phyloP scores from a whole-genome alignment of 2,113 vertebrate genomes.

The Phoenicopterus ruber region DNA sequence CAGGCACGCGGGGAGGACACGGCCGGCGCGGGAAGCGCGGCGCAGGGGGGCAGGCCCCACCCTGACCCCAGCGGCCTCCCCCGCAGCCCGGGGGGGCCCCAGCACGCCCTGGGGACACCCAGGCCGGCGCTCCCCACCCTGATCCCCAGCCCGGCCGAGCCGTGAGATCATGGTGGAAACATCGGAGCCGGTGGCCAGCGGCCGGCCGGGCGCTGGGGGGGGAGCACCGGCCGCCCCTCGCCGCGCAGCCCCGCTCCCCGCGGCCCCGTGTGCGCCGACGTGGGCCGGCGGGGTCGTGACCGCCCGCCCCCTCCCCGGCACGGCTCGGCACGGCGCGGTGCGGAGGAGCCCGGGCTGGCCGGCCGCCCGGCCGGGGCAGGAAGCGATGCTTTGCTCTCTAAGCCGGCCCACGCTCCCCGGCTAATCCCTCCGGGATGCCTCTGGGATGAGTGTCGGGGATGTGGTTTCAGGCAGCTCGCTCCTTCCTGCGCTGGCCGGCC shows the following conservation, averaged over 20 bases:
- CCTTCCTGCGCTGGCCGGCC: neutral
- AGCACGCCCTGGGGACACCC: neutral
- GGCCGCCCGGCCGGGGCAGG: slow-evolving; percentile 6
- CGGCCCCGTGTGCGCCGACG: neutral
- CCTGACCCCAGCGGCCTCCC: neutral
- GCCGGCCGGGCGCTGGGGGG: neutral
- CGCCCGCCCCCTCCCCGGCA: neutral
- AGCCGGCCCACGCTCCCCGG: slow-evolving; percentile 61
- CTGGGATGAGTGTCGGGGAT: slow-evolving; percentile 69
- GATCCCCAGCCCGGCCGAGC: neutral
- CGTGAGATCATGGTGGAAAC: slow-evolving; percentile 34
- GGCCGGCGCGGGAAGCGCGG: fast-evolving
- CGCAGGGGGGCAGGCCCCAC: neutral
- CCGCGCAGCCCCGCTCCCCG: fast-evolving
- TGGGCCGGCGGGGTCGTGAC: neutral
- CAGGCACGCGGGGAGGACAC: neutral
- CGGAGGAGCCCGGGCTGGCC: neutral
- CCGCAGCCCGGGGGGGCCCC: neutral
- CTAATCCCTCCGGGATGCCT: slow-evolving; percentile 70
- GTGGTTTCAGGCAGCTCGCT: slow-evolving; percentile 61
- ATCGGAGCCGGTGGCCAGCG: neutral
- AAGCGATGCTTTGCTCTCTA: slow-evolving; percentile 47
- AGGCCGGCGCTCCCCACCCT: neutral
- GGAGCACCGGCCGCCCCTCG: neutral
- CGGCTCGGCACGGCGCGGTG: neutral